Evolutionary conservation across 2,888 invertebrate species (phyloP).

Genomic region (Pyralis farinalis): DNA sequence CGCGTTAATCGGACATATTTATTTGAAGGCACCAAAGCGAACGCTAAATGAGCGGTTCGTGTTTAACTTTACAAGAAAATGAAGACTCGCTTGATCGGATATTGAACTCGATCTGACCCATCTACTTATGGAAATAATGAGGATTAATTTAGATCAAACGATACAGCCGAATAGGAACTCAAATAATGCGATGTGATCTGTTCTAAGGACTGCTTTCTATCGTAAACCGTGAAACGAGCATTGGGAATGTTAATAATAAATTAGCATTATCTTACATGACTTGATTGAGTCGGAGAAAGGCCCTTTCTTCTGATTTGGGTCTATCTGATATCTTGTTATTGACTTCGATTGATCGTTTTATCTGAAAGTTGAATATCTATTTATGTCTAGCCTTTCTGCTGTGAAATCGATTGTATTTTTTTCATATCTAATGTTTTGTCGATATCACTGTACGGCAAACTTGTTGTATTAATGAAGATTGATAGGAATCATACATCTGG

Average conservation of each 20-base stretch:
- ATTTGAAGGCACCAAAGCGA: constrained; percentile 48
- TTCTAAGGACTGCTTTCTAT: constrained; percentile 2
- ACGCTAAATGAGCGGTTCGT: constrained; percentile 45
- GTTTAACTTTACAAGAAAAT: constrained; percentile 1
- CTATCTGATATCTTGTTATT: no score
- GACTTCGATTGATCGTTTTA: no score
- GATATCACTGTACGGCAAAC: no score
- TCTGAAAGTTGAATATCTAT: no score
- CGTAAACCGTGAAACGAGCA: not conserved
- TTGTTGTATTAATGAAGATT: no score
- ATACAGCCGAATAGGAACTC: not conserved
- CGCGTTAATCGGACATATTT: constrained; percentile 67
- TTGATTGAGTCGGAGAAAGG: no score
- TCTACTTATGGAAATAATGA: constrained; percentile 1
- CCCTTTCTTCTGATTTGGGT: no score
- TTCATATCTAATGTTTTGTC: no score
- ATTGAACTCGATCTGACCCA: not conserved
- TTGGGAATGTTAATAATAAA: constrained; percentile 1
- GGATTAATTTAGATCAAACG: not conserved
- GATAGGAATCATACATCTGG: no score
- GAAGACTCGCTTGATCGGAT: not conserved
- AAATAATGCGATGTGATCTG: constrained; percentile 11
- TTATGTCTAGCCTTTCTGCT: no score
- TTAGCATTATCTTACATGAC: not conserved
- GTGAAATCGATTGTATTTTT: no score